phyloP scores from a whole-genome alignment of 2,113 vertebrate species.

The Felis catus region F.catus_Fca126_mat1.0 CM031420.1:27472501-27473000 shows the following conservation, averaged over 20 bases:
- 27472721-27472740: constrained; percentile 67
- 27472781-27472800: constrained; percentile 89
- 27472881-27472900: constrained; percentile 94
- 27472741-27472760: constrained; percentile 79
- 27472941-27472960: constrained; percentile 90
- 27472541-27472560: constrained; percentile 46
- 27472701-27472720: constrained; percentile 74
- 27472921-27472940: constrained; percentile 88
- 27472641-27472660: constrained; percentile 71
- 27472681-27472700: constrained; percentile 70
- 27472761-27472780: constrained; percentile 84
- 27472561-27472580: neutral
- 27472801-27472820: constrained; percentile 89
- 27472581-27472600: neutral
- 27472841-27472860: constrained; percentile 86
- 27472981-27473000: constrained; percentile 89
- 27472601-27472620: neutral
- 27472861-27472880: constrained; percentile 94
- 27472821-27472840: constrained; percentile 83
- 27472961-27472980: constrained; percentile 91
- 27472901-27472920: constrained; percentile 93
- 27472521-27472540: neutral
- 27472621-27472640: constrained; percentile 53
- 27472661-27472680: constrained; percentile 79
- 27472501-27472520: neutral